A percentile compares a stretch with the other conserved stretches of the same genome.
These are phyloP conservation scores for Agrotis ipsilon DNA, from an alignment of 2,888 invertebrate genomes.

Conservation along the genomic window DNA sequence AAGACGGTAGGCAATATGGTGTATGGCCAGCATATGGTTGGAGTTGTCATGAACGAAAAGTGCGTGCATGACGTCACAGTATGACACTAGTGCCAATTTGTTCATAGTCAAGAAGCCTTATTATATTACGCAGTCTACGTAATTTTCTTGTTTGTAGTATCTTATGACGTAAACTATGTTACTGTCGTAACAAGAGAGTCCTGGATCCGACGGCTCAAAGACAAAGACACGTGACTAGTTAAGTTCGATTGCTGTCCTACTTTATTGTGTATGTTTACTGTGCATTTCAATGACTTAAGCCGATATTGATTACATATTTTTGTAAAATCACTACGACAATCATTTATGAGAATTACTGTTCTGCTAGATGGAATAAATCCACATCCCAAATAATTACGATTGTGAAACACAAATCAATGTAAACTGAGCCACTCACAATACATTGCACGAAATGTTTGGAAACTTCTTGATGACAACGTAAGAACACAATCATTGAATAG, in stretches of 20 bases:
- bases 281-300: slow-evolving; percentile 2
- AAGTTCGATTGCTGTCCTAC: slow-evolving; percentile 17
- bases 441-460: not conserved
- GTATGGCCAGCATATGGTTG: no score
- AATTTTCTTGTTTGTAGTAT: not conserved
- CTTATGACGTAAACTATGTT: not conserved
- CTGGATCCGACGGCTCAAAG: not conserved
- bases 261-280: not conserved
- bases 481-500: no score
- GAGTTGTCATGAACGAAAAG: not conserved
- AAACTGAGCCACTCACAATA: no score
- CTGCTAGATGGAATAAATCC: not conserved
- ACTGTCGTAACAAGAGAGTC: no score
- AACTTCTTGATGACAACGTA: not conserved
- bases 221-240: slow-evolving; percentile 24
- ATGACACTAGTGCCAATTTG: no score
- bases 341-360: no score
- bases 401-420: no score
- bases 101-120: no score
- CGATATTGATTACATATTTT: not conserved
- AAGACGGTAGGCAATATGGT: no score
- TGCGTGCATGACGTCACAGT: no score
- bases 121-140: no score
- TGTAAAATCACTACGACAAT: no score
- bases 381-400: not conserved